Conservation (phyloP, 2,888 invertebrate genomes). For the Taphrorychus bicolor region DNA sequence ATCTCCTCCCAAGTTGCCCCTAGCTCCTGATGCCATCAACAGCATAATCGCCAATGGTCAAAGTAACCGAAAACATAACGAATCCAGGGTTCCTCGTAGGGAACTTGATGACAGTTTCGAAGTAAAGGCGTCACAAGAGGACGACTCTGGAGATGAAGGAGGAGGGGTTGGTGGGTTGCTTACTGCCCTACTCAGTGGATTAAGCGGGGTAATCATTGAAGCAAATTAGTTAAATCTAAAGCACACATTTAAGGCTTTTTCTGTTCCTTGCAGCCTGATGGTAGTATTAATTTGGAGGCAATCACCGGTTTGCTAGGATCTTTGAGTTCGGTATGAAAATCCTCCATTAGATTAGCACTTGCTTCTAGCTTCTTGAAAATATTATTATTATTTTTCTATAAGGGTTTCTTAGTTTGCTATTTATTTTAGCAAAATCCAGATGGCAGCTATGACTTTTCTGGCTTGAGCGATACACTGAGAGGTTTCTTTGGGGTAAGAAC, state of each 20-base stretch:
- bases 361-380: no score
- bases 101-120: slow-evolving; percentile 9
- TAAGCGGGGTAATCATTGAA: slow-evolving; percentile 53
- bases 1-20: no score
- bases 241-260: no score
- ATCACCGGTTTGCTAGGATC: slow-evolving; percentile 57
- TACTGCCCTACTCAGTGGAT: slow-evolving; percentile 57
- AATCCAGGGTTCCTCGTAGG: slow-evolving; percentile 41
- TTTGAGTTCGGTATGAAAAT: slow-evolving; percentile 55
- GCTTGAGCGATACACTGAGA: slow-evolving; percentile 56
- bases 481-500: slow-evolving; percentile 57
- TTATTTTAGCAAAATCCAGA: slow-evolving; percentile 56
- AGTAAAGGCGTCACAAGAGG: slow-evolving; percentile 40
- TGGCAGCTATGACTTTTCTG: slow-evolving; percentile 58
- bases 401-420: no score
- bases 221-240: no score
- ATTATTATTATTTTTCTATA: no score
- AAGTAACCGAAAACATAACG: no score
- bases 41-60: no score
- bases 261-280: slow-evolving; percentile 54
- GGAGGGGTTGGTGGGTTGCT: slow-evolving; percentile 55
- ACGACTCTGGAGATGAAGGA: slow-evolving; percentile 53
- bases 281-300: slow-evolving; percentile 58
- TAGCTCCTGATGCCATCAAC: no score
- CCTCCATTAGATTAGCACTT: no score